These are phyloP conservation scores for Nannospalax galili DNA, from an alignment of 2,113 vertebrate species.

Conservation along the genomic window DNA sequence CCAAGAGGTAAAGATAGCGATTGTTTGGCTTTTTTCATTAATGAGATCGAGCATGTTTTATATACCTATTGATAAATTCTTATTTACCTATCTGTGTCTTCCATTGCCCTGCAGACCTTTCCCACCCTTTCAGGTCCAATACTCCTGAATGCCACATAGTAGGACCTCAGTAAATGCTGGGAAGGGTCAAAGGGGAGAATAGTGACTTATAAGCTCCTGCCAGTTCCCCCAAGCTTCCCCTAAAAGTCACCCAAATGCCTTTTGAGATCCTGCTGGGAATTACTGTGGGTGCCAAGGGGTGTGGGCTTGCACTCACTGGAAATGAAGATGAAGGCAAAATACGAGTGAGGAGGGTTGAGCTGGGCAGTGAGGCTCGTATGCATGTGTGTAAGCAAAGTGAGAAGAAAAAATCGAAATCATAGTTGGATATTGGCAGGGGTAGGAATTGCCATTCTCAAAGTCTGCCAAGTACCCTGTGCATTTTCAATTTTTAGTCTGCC, in stretches of 20 bases:
- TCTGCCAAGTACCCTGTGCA: neutral
- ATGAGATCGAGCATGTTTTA: neutral
- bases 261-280: neutral
- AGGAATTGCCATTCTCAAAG: neutral
- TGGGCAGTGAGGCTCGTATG: neutral
- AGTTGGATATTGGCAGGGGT: neutral
- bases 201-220: neutral
- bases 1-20: neutral
- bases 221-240: neutral
- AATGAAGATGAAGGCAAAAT: neutral
- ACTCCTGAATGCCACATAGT: neutral
- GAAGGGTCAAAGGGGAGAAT: neutral
- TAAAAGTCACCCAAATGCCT: neutral
- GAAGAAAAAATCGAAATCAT: conserved; percentile 15
- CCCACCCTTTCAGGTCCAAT: neutral
- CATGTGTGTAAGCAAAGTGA: neutral
- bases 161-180: neutral
- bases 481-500: neutral
- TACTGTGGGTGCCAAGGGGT: neutral
- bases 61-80: neutral
- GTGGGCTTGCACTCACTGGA: neutral
- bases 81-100: conserved; percentile 10
- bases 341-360: neutral
- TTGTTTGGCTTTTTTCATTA: neutral
- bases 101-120: neutral